These are phyloP conservation scores for Xiphydria camelus DNA, from an alignment of 2,888 invertebrate genomes.

Conservation along the genomic window DNA sequence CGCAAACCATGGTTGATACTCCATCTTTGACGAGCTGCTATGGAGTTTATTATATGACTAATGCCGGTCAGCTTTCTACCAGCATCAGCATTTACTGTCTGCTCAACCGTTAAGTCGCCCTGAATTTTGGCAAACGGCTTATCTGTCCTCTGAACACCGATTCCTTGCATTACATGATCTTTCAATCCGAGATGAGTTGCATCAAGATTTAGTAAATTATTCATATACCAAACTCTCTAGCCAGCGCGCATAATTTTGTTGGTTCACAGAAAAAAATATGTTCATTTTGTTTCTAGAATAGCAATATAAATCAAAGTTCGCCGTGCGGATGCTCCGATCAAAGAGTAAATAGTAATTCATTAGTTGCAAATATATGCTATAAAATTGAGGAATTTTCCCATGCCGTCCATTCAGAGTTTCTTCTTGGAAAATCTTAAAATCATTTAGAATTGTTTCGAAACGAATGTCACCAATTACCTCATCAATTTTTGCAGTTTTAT, in stretches of 20 bases:
- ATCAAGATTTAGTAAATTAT: constrained; percentile 19
- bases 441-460: constrained; percentile 18
- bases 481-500: constrained; percentile 10
- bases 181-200: constrained; percentile 21
- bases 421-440: constrained; percentile 20
- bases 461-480: constrained; percentile 13
- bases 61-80: constrained; percentile 36
- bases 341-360: too few relatives aligned
- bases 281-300: too few relatives aligned
- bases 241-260: too few relatives aligned
- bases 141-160: constrained; percentile 28
- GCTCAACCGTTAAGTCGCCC: constrained; percentile 38
- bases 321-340: too few relatives aligned
- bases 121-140: constrained; percentile 33
- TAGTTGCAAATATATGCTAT: too few relatives aligned
- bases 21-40: constrained; percentile 38
- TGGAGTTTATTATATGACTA: constrained; percentile 29
- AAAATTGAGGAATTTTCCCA: too few relatives aligned
- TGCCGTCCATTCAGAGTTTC: too few relatives aligned
- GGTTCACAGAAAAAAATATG: too few relatives aligned
- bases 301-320: too few relatives aligned
- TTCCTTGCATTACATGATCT: constrained; percentile 9
- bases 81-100: too few relatives aligned
- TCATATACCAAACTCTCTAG: constrained; percentile 14
- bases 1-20: neutral